phyloP scores from a whole-genome alignment of 1,140 invertebrate species.

The Diachasma alloeum region DNA sequence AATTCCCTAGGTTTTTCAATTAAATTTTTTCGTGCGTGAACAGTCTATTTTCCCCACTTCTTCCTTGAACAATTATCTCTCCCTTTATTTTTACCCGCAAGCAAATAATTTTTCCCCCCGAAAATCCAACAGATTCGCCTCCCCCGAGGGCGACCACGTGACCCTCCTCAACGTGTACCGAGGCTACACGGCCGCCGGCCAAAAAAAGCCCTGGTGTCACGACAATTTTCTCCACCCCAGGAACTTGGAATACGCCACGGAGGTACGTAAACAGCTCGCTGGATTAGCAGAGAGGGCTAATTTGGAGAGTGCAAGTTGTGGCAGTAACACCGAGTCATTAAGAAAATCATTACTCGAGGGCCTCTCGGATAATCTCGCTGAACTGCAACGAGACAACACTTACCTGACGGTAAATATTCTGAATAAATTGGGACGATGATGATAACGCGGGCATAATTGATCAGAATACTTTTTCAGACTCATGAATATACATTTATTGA shows the following conservation, averaged over 20 bases:
- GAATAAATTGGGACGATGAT: not conserved
- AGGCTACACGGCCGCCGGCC: slow-evolving; percentile 75
- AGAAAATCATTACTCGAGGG: slow-evolving; percentile 84
- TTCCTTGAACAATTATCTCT: too few relatives aligned
- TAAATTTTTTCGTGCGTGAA: too few relatives aligned
- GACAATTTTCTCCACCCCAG: slow-evolving; percentile 89
- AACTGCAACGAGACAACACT: slow-evolving; percentile 78
- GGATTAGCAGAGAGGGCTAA: slow-evolving; percentile 78
- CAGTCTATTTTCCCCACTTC: too few relatives aligned
- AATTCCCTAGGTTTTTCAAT: too few relatives aligned
- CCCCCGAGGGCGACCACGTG: slow-evolving; percentile 90
- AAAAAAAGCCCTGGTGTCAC: slow-evolving; percentile 89
- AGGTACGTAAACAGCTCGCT: slow-evolving; percentile 84
- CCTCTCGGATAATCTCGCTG: slow-evolving; percentile 90
- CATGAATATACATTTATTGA: not conserved
- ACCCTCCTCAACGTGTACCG: slow-evolving; percentile 91
- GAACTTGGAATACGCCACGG: slow-evolving; percentile 83
- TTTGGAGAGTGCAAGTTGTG: slow-evolving; percentile 77
- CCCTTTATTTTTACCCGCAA: not conserved
- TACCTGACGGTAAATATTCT: slow-evolving; percentile 76
- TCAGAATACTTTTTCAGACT: not conserved
- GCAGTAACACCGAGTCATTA: slow-evolving; percentile 75
- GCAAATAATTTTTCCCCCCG: not conserved
- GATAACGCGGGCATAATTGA: slow-evolving; percentile 6
- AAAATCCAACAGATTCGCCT: slow-evolving; percentile 79